phyloP scores from a whole-genome alignment of 2,888 invertebrate species.

The Drosophila melanocephala region DNA sequence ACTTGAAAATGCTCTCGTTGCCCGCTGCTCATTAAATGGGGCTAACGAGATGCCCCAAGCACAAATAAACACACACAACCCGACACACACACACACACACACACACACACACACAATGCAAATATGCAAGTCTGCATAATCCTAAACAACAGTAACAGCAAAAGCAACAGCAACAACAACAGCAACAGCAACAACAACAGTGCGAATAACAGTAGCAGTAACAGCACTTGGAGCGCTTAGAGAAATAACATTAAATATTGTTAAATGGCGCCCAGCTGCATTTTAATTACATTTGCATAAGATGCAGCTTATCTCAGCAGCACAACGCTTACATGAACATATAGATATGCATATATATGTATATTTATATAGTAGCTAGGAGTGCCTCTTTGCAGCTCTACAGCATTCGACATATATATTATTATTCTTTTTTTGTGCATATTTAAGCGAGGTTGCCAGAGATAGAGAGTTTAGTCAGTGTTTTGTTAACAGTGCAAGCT shows the following conservation, averaged over 20 bases:
- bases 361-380: not conserved
- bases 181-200: constrained; percentile 9
- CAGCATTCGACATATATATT: constrained; percentile 4
- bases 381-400: constrained; percentile 1
- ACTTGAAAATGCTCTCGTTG: constrained; percentile 47
- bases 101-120: constrained; percentile 8
- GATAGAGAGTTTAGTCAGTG: not conserved
- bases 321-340: constrained; percentile 2
- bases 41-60: constrained; percentile 28
- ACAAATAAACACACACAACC: not conserved
- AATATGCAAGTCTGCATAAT: constrained; percentile 40
- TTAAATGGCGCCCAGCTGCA: constrained; percentile 70
- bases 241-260: constrained; percentile 71
- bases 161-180: constrained; percentile 8
- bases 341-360: not conserved
- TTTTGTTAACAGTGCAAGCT: not conserved
- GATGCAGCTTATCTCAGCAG: constrained; percentile 71
- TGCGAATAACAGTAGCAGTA: not conserved
- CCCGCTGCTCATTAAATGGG: constrained; percentile 48
- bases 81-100: not conserved
- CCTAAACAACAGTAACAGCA: constrained; percentile 40
- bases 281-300: constrained; percentile 79
- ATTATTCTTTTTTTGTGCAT: constrained; percentile 1
- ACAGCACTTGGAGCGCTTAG: constrained; percentile 11
- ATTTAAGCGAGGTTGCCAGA: not conserved